Percentiles rank a stretch among this genome's conserved stretches.
These are phyloP conservation scores for Amphipoea oculea DNA, from an alignment of 2,888 invertebrate genomes.

Conservation along the genomic window DNA sequence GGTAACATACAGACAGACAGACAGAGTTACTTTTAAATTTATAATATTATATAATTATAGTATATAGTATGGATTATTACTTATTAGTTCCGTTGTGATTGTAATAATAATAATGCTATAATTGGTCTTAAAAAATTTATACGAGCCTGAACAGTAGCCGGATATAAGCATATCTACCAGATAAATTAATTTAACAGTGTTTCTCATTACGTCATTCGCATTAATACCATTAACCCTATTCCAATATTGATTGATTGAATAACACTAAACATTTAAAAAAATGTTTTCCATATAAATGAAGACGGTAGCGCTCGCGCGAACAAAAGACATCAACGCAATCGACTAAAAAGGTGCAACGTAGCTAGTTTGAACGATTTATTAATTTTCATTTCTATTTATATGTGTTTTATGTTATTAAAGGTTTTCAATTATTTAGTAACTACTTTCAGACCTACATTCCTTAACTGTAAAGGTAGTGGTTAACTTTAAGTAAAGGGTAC, in stretches of 20 bases:
- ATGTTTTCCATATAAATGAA: neutral
- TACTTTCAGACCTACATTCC: neutral
- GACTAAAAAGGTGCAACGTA: neutral
- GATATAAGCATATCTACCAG: neutral
- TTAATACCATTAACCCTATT: neutral
- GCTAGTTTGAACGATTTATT: neutral
- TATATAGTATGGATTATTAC: neutral
- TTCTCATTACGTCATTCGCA: too few species aligned
- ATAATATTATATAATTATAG: too few species aligned
- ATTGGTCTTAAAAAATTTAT: neutral
- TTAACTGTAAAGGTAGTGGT: neutral
- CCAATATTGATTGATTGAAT: too few species aligned
- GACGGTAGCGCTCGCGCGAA: neutral
- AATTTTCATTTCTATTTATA: neutral
- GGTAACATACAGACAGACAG: too few species aligned
- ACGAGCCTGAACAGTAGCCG: neutral
- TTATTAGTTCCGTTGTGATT: constrained; percentile 6
- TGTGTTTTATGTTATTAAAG: neutral
- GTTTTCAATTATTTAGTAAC: neutral
- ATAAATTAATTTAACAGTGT: too few species aligned
- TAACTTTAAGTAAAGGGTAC: neutral
- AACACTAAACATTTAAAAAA: neutral
- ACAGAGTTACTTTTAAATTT: too few species aligned
- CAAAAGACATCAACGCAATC: constrained; percentile 64
- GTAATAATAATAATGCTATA: neutral